Percentiles rank a stretch among this genome's conserved stretches.
Evolutionary conservation across 1,140 invertebrate species (phyloP).

Genomic region (Euura lappo): DNA sequence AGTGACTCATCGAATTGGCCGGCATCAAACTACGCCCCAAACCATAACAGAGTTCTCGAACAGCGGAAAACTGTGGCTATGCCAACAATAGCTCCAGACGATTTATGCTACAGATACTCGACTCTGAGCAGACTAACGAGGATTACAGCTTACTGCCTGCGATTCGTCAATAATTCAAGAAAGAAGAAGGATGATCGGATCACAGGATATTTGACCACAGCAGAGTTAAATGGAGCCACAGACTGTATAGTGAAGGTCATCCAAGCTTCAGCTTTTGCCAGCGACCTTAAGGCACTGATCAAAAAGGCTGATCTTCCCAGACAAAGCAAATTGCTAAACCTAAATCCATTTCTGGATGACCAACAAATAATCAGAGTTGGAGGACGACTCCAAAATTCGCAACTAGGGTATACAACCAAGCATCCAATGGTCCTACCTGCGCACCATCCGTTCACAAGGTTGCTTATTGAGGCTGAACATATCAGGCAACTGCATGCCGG

Average conservation of each 20-base stretch:
- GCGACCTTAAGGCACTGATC: not conserved
- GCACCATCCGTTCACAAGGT: constrained; percentile 19
- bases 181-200: not conserved
- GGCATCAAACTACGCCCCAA: too few species aligned
- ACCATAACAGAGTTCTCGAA: too few species aligned
- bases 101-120: too few species aligned
- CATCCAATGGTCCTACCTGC: constrained; percentile 28
- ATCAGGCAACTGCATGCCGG: constrained; percentile 39
- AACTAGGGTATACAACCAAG: constrained; percentile 16
- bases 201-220: not conserved
- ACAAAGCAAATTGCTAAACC: too few species aligned
- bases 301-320: not conserved
- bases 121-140: too few species aligned
- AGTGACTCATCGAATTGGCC: not conserved
- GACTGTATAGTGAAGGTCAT: not conserved
- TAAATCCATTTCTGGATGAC: constrained; percentile 23
- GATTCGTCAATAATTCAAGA: not conserved
- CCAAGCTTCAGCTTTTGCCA: not conserved
- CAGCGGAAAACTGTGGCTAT: too few species aligned
- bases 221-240: not conserved
- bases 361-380: constrained; percentile 26
- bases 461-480: constrained; percentile 42
- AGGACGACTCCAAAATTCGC: constrained; percentile 25
- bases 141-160: constrained; percentile 1
- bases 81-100: too few species aligned